Percentiles rank a stretch among this genome's conserved stretches.
These are phyloP conservation scores for Oenanthe melanoleuca DNA, from an alignment of 2,113 vertebrate species.

Conservation along the genomic window DNA sequence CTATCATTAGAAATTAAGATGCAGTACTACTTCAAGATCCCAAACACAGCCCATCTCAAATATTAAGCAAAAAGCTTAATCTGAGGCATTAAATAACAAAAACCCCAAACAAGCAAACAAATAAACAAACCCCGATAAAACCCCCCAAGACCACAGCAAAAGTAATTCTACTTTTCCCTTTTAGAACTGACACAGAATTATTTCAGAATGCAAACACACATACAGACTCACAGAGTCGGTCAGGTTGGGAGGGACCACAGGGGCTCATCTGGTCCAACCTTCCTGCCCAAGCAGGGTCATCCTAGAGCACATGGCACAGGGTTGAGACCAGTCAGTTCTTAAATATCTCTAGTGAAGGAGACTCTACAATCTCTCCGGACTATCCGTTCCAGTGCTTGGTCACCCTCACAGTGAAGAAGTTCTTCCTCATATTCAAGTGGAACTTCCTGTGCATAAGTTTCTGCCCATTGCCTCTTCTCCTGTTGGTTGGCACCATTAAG, in stretches of 20 bases:
- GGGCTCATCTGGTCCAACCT: background rate
- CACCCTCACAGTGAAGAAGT: background rate
- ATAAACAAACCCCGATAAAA: background rate
- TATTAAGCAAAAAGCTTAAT: background rate
- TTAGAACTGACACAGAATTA: background rate
- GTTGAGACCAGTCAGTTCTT: background rate
- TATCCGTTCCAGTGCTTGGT: accelerated
- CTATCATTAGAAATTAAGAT: background rate
- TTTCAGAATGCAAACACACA: background rate
- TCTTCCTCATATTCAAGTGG: background rate
- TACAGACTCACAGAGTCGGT: background rate
- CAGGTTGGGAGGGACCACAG: background rate
- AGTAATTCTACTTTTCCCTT: background rate
- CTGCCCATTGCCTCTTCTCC: background rate
- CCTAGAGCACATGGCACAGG: background rate
- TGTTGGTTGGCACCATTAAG: background rate
- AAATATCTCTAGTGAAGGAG: background rate
- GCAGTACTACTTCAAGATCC: background rate
- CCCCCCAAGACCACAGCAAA: background rate
- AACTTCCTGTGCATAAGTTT: background rate
- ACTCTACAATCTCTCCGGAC: background rate
- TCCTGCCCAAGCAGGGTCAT: background rate
- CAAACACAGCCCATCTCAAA: background rate
- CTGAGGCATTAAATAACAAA: background rate
- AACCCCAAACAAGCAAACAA: no score